Evolutionary conservation across 1,140 invertebrate genomes (phyloP).

Genomic region (Lordiphosa collinella): DNA sequence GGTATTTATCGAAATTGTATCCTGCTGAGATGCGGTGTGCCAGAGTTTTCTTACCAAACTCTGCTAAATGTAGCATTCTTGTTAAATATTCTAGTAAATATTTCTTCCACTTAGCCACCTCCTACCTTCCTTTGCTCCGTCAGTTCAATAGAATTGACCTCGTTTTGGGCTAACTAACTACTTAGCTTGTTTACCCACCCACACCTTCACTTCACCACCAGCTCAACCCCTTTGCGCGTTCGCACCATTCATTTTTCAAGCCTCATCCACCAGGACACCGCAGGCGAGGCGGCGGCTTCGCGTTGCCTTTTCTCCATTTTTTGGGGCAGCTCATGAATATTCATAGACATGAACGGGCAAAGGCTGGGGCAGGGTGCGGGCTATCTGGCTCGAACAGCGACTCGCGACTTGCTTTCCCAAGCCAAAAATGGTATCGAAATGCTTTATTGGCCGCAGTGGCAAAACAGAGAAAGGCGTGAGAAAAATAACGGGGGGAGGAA

Average conservation of each 20-base stretch:
- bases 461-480: background rate
- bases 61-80: too few relatives aligned
- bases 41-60: too few relatives aligned
- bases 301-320: slow-evolving; percentile 23
- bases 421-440: slow-evolving; percentile 6
- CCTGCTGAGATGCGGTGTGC: too few relatives aligned
- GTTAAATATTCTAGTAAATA: too few relatives aligned
- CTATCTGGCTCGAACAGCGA: slow-evolving; percentile 55
- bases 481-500: background rate
- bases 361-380: slow-evolving; percentile 17
- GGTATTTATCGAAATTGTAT: too few relatives aligned
- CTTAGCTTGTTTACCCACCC: slow-evolving; percentile 6
- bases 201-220: background rate
- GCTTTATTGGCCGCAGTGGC: slow-evolving; percentile 4
- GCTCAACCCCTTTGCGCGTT: slow-evolving; percentile 14
- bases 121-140: too few relatives aligned
- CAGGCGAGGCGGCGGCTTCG: background rate
- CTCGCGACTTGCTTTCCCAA: slow-evolving; percentile 1
- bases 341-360: slow-evolving; percentile 70
- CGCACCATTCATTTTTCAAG: slow-evolving; percentile 36
- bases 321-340: slow-evolving; percentile 72
- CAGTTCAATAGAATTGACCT: slow-evolving; percentile 24
- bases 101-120: too few relatives aligned
- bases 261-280: slow-evolving; percentile 10
- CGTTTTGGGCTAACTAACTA: slow-evolving; percentile 6